Evolutionary conservation across 1,140 invertebrate genomes (phyloP).

Genomic region (Yoshiicerus persimilis): DNA sequence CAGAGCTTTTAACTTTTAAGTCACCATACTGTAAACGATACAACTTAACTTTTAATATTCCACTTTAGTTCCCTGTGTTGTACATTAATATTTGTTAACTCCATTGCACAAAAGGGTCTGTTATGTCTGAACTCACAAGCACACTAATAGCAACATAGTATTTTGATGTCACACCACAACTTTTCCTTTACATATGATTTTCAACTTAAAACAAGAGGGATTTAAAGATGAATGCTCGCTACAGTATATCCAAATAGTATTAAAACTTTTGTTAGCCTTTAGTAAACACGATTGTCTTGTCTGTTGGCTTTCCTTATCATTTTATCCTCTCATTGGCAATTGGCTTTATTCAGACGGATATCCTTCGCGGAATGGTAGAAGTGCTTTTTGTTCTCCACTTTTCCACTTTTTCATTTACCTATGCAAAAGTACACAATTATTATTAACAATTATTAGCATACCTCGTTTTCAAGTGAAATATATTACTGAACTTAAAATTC

Average conservation of each 20-base stretch:
- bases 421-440: too few relatives aligned
- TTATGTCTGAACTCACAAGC: background rate
- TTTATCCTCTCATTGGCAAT: background rate
- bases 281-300: background rate
- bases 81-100: background rate
- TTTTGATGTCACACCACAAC: background rate
- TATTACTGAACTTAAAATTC: background rate
- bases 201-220: too few relatives aligned
- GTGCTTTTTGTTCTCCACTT: background rate
- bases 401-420: too few relatives aligned
- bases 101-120: background rate
- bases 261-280: background rate
- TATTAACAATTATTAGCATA: too few relatives aligned
- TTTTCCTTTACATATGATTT: background rate
- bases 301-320: background rate
- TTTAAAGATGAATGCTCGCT: background rate
- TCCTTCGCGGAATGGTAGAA: background rate
- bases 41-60: background rate
- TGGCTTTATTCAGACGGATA: background rate
- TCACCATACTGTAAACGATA: background rate
- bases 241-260: background rate
- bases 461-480: background rate
- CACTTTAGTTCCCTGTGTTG: background rate
- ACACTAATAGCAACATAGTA: background rate
- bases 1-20: background rate